Percentiles rank a stretch among this genome's conserved stretches.
Evolutionary conservation across 2,888 invertebrate genomes (phyloP).

Genomic region (Amiota minor): DNA sequence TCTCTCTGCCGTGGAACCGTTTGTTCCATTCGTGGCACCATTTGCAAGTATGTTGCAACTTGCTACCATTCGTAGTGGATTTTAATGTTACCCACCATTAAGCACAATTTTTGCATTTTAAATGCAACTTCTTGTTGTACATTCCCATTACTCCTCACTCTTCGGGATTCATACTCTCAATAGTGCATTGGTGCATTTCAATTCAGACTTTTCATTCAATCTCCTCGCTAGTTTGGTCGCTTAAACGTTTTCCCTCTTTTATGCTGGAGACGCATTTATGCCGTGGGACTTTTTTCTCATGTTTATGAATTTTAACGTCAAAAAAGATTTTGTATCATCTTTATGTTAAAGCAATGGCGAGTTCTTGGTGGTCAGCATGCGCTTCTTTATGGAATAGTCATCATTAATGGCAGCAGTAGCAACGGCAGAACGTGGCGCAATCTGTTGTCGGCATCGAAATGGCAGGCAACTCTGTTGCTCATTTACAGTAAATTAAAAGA

Average conservation of each 20-base stretch:
- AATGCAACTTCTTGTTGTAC: slow-evolving; percentile 8
- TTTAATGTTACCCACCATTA: slow-evolving; percentile 30
- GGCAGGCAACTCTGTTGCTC: slow-evolving; percentile 9
- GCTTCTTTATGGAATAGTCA: slow-evolving; percentile 24
- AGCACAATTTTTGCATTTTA: slow-evolving; percentile 26
- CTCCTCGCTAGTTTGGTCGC: background rate
- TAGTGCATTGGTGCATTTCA: slow-evolving; percentile 20
- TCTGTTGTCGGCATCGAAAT: background rate
- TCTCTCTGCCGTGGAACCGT: slow-evolving; percentile 47
- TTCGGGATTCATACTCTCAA: background rate
- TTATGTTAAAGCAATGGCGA: slow-evolving; percentile 17
- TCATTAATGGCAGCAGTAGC: slow-evolving; percentile 28
- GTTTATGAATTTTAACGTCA: slow-evolving; percentile 29
- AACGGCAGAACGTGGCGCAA: background rate
- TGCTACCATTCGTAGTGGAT: slow-evolving; percentile 20
- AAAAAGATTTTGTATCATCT: slow-evolving; percentile 29
- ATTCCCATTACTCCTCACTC: background rate
- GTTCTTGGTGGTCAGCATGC: slow-evolving; percentile 25
- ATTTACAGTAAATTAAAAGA: slow-evolving; percentile 29
- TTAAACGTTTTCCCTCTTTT: background rate
- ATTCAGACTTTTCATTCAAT: background rate
- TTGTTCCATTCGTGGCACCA: slow-evolving; percentile 59
- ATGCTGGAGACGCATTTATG: background rate
- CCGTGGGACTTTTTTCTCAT: slow-evolving; percentile 25
- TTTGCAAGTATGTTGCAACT: slow-evolving; percentile 21